These are phyloP conservation scores for Drosophila phalerata DNA, from an alignment of 2,888 invertebrate species.

Conservation along the genomic window DNA sequence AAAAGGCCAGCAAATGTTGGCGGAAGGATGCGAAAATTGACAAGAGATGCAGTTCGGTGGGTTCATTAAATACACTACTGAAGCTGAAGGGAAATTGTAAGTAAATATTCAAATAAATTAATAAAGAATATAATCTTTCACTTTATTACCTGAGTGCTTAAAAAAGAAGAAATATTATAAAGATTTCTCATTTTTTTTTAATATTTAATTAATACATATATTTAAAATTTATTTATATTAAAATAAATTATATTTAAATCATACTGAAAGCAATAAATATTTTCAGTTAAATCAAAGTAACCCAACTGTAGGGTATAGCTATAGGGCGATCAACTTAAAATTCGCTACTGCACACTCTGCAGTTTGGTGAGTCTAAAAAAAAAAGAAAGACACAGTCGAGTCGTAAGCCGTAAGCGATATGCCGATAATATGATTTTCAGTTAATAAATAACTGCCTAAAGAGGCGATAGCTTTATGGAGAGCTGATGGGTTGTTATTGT, in stretches of 20 bases:
- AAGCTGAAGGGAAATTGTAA: background rate
- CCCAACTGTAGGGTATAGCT: constrained; percentile 30
- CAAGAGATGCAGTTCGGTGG: constrained; percentile 2
- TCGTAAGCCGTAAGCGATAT: constrained; percentile 60
- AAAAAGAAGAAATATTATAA: no score
- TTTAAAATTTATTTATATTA: no score
- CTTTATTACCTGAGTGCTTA: no score
- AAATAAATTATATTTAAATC: no score
- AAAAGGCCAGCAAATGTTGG: constrained; percentile 43
- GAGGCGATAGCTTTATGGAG: constrained; percentile 53
- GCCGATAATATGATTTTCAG: constrained; percentile 76
- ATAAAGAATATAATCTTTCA: no score
- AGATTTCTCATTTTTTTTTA: no score
- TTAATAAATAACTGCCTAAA: constrained; percentile 78
- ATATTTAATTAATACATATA: no score
- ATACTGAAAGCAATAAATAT: background rate
- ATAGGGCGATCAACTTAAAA: constrained; percentile 38
- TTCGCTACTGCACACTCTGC: constrained; percentile 37
- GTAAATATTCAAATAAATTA: no score
- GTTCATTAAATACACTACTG: constrained; percentile 19
- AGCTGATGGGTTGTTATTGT: constrained; percentile 22
- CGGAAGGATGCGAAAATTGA: constrained; percentile 43
- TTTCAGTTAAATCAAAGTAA: background rate
- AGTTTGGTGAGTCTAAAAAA: constrained; percentile 30
- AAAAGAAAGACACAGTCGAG: constrained; percentile 6